Evolutionary conservation across 1,140 invertebrate genomes (phyloP), one percentile per base, ranked within the genome.

Genomic region (Rhynchophorus ferrugineus): DNA sequence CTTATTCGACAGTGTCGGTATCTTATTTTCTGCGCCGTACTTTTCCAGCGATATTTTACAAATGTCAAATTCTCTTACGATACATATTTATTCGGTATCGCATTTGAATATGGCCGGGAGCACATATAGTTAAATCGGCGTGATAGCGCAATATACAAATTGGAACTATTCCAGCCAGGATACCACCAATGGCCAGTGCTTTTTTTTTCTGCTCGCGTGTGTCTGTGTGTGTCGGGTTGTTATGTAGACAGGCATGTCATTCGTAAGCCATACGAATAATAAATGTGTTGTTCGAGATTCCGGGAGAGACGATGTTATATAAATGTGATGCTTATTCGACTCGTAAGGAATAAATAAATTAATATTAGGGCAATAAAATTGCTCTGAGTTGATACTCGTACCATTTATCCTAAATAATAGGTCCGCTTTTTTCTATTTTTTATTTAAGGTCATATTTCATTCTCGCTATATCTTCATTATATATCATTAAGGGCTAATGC

Each of bases 151-250:
- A 56, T 53, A 49, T 56, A 58, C 58, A 56, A 64, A 62, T 61
- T 64, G 62, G 62, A 64, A 54, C 24, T 22, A 45, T 53, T 62
- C 62, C 62, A 64, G 58, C 60, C 55, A 64, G 60, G 62, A 62
- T 58, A 60, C 44, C 49, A 48, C 24, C 45, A 33, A 56, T 29
- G 24, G 24, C 24, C 24, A 5, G 5, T 5, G 5, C 11, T 29
- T 11, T 11, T 29, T 29, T 29, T n/a, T 29, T 29, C 11, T 29
- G n/a, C n/a, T n/a, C n/a, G n/a, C n/a, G n/a, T n/a, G n/a, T n/a
- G n/a, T n/a, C n/a, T n/a, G n/a, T n/a, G 35, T 43, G 35, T 49
- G 58, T 61, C 58, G 60, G 60, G 52, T 53, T 42, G 48, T 44
- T 22, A 46, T 54, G 56, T 38, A 63, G 60, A 60, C 60, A 51